These are phyloP conservation scores for Pedetes capensis DNA, from an alignment of 2,113 vertebrate genomes.

Conservation along the genomic window DNA sequence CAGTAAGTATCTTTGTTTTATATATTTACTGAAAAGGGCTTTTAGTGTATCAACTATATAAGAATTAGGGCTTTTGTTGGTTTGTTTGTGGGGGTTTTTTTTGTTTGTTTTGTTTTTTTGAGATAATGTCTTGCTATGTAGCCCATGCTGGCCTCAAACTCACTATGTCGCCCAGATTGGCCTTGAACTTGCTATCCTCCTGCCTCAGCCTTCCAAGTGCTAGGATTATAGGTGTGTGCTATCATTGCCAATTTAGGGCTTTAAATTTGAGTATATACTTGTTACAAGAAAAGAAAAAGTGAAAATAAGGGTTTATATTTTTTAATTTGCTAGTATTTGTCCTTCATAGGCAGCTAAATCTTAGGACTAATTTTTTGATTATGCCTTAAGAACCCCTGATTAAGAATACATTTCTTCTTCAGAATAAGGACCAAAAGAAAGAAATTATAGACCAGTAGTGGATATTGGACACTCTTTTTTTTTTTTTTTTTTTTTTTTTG, in stretches of 20 bases:
- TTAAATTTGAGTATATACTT: conserved; percentile 37
- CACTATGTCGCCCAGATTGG: too few relatives aligned
- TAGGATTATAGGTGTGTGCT: too few relatives aligned
- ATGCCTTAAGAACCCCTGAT: not conserved
- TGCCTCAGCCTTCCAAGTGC: too few relatives aligned
- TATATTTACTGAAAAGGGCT: not conserved
- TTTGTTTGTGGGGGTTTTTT: too few relatives aligned
- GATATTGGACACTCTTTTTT: not conserved
- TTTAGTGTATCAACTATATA: not conserved
- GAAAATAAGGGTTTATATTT: not conserved
- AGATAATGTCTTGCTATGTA: too few relatives aligned
- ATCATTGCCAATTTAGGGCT: too few relatives aligned
- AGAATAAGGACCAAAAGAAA: conserved; percentile 11
- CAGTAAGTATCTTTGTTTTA: conserved; percentile 86
- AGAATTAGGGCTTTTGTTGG: conserved; percentile 30
- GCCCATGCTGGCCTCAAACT: too few relatives aligned
- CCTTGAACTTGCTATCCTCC: too few relatives aligned
- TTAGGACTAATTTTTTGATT: not conserved
- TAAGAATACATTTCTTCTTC: conserved; percentile 40
- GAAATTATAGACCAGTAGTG: not conserved
- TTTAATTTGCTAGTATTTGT: conserved; percentile 32
- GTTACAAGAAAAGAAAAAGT: not conserved
- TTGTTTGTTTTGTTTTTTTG: too few relatives aligned
- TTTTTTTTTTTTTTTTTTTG: too few relatives aligned
- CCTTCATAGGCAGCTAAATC: not conserved